phyloP scores from a whole-genome alignment of 2,888 invertebrate genomes.

The Oscheius onirici region DNA sequence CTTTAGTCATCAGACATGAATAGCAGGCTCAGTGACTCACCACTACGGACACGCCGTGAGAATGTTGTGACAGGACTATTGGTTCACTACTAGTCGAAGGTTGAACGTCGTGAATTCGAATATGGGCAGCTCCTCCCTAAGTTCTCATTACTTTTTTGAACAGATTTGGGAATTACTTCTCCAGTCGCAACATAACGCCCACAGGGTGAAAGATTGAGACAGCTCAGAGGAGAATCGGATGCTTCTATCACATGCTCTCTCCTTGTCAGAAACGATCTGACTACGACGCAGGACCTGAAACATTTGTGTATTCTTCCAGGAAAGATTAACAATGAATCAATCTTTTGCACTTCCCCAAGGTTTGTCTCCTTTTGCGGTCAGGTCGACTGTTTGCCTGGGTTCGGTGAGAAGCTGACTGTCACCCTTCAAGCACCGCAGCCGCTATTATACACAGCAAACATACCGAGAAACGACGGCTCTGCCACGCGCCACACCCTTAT shows the following conservation, averaged over 20 bases:
- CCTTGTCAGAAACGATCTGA: slow-evolving; percentile 18
- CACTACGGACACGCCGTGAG: slow-evolving; percentile 25
- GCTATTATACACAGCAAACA: slow-evolving; percentile 32
- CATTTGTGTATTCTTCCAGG: neutral
- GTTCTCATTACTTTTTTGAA: neutral
- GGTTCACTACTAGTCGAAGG: slow-evolving; percentile 27
- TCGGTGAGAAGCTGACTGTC: slow-evolving; percentile 34
- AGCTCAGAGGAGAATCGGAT: slow-evolving; percentile 43
- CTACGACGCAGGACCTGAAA: slow-evolving; percentile 26
- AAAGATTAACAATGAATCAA: neutral
- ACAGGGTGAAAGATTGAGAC: slow-evolving; percentile 59
- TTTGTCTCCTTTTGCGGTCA: slow-evolving; percentile 19
- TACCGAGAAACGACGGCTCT: slow-evolving; percentile 30
- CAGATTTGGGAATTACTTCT: slow-evolving; percentile 45
- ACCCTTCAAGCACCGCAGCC: slow-evolving; percentile 33
- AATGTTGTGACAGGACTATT: slow-evolving; percentile 20
- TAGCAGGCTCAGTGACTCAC: neutral
- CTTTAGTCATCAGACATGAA: slow-evolving; percentile 3
- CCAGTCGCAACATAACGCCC: slow-evolving; percentile 64
- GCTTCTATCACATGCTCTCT: slow-evolving; percentile 29
- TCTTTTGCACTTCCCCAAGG: neutral
- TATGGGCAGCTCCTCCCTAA: slow-evolving; percentile 3
- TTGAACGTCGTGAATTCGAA: slow-evolving; percentile 20
- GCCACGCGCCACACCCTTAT: slow-evolving; percentile 25
- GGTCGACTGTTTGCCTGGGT: slow-evolving; percentile 13